These are phyloP conservation scores for Noctua janthe DNA, from an alignment of 2,888 invertebrate species.

Conservation along the genomic window DNA sequence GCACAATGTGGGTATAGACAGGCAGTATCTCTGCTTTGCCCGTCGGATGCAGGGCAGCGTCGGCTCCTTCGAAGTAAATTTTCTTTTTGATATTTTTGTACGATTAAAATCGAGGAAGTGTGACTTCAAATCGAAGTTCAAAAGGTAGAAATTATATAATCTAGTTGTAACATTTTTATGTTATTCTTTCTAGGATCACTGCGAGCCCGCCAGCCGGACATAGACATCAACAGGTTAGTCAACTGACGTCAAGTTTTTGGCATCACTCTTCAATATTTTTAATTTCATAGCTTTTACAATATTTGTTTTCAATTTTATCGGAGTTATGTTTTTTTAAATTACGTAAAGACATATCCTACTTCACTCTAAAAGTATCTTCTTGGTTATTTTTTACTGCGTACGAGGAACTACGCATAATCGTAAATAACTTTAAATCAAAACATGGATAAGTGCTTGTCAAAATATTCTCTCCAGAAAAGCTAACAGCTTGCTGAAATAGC, in stretches of 20 bases:
- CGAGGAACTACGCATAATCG: conserved; percentile 17
- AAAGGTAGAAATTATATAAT: background rate
- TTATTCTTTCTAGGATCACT: conserved; percentile 77
- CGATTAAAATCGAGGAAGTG: background rate
- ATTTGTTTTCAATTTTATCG: background rate
- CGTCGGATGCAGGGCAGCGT: background rate
- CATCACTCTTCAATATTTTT: conserved; percentile 50
- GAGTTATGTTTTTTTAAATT: no score
- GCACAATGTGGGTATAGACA: background rate
- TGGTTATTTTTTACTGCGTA: conserved; percentile 2
- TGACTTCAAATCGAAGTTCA: background rate
- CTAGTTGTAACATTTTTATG: conserved; percentile 26
- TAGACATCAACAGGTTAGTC: conserved; percentile 85
- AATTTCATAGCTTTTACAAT: conserved; percentile 9
- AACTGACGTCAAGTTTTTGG: conserved; percentile 72
- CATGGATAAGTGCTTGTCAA: conserved; percentile 66
- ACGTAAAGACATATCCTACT: background rate
- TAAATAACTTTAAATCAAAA: conserved; percentile 54
- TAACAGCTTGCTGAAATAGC: conserved; percentile 71
- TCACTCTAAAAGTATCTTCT: conserved; percentile 13
- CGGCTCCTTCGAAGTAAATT: background rate
- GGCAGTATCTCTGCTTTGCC: background rate
- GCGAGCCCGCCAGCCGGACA: conserved; percentile 77
- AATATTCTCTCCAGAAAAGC: conserved; percentile 72
- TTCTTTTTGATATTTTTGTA: no score